Conservation (phyloP, 2,888 invertebrate species). For the Agriotes lineatus region DNA sequence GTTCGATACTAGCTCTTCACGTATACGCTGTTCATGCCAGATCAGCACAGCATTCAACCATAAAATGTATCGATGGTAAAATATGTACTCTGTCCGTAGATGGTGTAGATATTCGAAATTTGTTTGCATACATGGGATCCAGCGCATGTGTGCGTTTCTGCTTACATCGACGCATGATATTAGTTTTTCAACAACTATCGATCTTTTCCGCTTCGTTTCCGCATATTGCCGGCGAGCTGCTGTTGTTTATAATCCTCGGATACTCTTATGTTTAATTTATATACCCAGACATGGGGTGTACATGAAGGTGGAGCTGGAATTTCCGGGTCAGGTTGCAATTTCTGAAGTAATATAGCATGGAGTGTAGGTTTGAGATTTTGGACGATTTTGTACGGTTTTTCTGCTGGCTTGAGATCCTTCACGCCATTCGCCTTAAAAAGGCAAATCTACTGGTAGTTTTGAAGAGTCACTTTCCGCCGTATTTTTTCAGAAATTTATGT, state of each 20-base stretch:
- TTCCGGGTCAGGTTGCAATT: neutral
- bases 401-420: no score
- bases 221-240: neutral
- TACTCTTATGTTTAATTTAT: conserved; percentile 23
- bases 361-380: no score
- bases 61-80: conserved; percentile 35
- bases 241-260: conserved; percentile 13
- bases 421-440: no score
- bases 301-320: neutral
- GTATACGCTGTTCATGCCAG: conserved; percentile 12
- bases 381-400: neutral
- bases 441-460: no score
- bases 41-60: conserved; percentile 18
- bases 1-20: neutral
- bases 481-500: no score
- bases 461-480: no score
- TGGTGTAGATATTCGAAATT: conserved; percentile 22
- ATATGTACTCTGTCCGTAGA: conserved; percentile 18
- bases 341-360: neutral
- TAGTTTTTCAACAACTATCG: conserved; percentile 28
- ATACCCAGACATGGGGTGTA: neutral
- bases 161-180: conserved; percentile 32
- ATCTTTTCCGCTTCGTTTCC: conserved; percentile 8
- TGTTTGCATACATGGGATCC: conserved; percentile 32
- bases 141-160: conserved; percentile 16